Evolutionary conservation across 2,797 vertebrate species (phyloP).

Genomic region (Agapornis canus): DNA sequence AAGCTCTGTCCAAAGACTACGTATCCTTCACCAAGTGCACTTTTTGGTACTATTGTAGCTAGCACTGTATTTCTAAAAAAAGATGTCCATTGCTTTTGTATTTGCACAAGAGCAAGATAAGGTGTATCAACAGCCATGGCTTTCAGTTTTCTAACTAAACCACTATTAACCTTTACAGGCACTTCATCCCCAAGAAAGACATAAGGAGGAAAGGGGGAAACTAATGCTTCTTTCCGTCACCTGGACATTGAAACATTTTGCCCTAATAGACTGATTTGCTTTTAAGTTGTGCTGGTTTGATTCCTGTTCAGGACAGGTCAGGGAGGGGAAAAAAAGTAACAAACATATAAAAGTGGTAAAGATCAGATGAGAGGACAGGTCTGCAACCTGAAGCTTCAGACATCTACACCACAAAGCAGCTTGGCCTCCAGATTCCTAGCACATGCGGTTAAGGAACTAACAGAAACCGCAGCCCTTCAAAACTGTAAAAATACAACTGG

Average conservation of each 20-base stretch:
- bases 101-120: background rate
- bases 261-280: background rate
- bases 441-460: background rate
- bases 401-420: background rate
- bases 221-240: background rate
- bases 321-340: background rate
- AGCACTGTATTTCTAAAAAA: background rate
- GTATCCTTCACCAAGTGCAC: background rate
- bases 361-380: background rate
- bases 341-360: background rate
- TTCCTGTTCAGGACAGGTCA: background rate
- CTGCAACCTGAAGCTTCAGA: background rate
- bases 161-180: background rate
- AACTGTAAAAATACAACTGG: background rate
- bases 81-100: accelerated
- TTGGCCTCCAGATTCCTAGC: background rate
- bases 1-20: background rate
- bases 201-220: background rate
- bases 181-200: background rate
- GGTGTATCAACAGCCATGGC: background rate
- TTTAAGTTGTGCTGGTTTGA: background rate
- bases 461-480: background rate
- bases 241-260: background rate
- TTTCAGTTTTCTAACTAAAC: background rate
- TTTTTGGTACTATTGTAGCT: background rate